Evolutionary conservation across 2,797 vertebrate genomes (phyloP).

Genomic region (Coregonus suidteri): DNA sequence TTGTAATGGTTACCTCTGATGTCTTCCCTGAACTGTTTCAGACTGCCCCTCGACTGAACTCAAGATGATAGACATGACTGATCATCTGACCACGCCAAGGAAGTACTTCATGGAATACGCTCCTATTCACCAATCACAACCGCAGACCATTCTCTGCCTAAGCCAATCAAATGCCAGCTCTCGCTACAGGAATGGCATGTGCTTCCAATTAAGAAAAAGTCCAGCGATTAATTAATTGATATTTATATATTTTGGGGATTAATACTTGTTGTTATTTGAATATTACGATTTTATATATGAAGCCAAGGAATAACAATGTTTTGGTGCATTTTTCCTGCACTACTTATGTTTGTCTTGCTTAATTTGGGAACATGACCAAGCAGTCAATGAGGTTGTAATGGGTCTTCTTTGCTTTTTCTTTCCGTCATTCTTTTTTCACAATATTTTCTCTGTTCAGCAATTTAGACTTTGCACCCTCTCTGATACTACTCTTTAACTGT

Average conservation of each 20-base stretch:
- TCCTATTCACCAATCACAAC: constrained; percentile 63
- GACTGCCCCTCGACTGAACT: constrained; percentile 97
- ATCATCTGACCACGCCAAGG: constrained; percentile 24
- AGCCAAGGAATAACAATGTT: constrained; percentile 75
- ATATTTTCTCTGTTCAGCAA: neutral
- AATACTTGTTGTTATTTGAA: constrained; percentile 74
- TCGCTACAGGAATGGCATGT: constrained; percentile 74
- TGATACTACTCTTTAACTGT: constrained; percentile 34
- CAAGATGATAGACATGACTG: constrained; percentile 85
- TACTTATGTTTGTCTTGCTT: constrained; percentile 59
- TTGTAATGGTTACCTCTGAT: neutral
- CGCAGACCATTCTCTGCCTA: constrained; percentile 44
- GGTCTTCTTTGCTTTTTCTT: constrained; percentile 36
- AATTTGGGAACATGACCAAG: constrained; percentile 63
- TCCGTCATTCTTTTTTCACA: neutral
- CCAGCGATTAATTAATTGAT: constrained; percentile 71
- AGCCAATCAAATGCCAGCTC: constrained; percentile 72
- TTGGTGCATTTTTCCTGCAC: constrained; percentile 64
- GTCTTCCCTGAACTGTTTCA: constrained; percentile 52
- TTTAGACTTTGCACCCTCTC: constrained; percentile 3
- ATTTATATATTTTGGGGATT: constrained; percentile 77
- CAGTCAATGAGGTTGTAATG: constrained; percentile 39
- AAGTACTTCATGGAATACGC: constrained; percentile 32
- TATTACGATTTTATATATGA: constrained; percentile 77
- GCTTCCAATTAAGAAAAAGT: constrained; percentile 76